A percentile compares a stretch with the other conserved stretches of the same genome.
These are phyloP conservation scores for Cylas formicarius DNA, from an alignment of 1,140 invertebrate genomes.

Conservation along the genomic window DNA sequence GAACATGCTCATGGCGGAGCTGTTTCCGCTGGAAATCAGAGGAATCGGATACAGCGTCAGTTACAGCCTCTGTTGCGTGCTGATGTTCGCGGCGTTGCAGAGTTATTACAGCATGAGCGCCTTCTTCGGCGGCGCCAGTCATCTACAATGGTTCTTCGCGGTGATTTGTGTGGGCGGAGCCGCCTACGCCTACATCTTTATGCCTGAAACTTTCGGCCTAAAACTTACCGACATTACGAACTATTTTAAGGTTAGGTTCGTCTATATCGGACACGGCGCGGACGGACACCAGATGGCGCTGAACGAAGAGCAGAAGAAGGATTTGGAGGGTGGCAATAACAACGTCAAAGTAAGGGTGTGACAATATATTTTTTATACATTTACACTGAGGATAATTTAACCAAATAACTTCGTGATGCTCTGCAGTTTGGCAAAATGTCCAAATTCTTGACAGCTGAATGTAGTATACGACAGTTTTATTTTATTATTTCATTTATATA, in stretches of 20 bases:
- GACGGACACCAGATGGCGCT: too few species aligned
- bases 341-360: too few species aligned
- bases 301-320: too few species aligned
- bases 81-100: conserved; percentile 50
- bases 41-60: conserved; percentile 51
- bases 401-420: too few species aligned
- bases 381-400: too few species aligned
- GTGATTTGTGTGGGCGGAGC: conserved; percentile 50
- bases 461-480: too few species aligned
- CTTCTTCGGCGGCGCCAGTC: conserved; percentile 23
- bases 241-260: conserved; percentile 48
- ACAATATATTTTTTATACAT: too few species aligned
- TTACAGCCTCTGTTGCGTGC: conserved; percentile 45
- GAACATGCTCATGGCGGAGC: conserved; percentile 55
- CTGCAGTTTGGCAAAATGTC: too few species aligned
- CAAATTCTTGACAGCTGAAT: too few species aligned
- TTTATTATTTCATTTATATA: too few species aligned
- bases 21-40: conserved; percentile 54
- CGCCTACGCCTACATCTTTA: conserved; percentile 53
- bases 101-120: conserved; percentile 42
- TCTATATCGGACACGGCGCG: conserved; percentile 34
- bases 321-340: too few species aligned
- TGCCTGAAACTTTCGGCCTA: conserved; percentile 66
- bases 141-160: conserved; percentile 57
- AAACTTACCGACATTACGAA: conserved; percentile 59